phyloP scores from a whole-genome alignment of 2,888 invertebrate species.

The Dinocampus coccinellae region DNA sequence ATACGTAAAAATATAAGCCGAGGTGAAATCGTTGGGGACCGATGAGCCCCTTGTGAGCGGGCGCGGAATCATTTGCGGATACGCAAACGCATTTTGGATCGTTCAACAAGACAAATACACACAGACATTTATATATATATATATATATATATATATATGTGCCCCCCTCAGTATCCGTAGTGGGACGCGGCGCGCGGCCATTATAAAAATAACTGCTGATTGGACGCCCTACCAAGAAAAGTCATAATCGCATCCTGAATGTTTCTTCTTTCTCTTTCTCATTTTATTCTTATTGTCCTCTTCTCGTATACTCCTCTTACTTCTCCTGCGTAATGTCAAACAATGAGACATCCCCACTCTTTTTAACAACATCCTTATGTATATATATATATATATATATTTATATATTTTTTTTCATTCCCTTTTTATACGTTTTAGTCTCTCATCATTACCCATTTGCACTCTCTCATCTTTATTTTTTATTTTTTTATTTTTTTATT shows the following conservation, averaged over 20 bases:
- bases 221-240: slow-evolving; percentile 69
- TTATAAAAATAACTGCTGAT: slow-evolving; percentile 70
- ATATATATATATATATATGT: not conserved
- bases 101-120: slow-evolving; percentile 9
- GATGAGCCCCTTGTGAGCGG: not conserved
- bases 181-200: slow-evolving; percentile 57
- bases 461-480: slow-evolving; percentile 1
- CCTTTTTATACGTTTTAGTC: not conserved
- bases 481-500: not conserved
- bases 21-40: not conserved
- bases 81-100: not conserved
- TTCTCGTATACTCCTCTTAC: slow-evolving; percentile 2
- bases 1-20: not conserved
- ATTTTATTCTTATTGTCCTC: slow-evolving; percentile 19
- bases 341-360: slow-evolving; percentile 47
- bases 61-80: slow-evolving; percentile 21
- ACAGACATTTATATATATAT: slow-evolving; percentile 11
- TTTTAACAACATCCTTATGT: slow-evolving; percentile 27
- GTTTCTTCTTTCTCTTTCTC: slow-evolving; percentile 40
- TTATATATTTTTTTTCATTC: not conserved
- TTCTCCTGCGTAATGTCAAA: slow-evolving; percentile 37
- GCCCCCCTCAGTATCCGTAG: slow-evolving; percentile 42
- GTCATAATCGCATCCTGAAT: slow-evolving; percentile 69
- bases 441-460: slow-evolving; percentile 12
- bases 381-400: not conserved